These are phyloP conservation scores for Bombus consobrinus DNA, from an alignment of 1,140 invertebrate species.

Conservation along the genomic window DNA sequence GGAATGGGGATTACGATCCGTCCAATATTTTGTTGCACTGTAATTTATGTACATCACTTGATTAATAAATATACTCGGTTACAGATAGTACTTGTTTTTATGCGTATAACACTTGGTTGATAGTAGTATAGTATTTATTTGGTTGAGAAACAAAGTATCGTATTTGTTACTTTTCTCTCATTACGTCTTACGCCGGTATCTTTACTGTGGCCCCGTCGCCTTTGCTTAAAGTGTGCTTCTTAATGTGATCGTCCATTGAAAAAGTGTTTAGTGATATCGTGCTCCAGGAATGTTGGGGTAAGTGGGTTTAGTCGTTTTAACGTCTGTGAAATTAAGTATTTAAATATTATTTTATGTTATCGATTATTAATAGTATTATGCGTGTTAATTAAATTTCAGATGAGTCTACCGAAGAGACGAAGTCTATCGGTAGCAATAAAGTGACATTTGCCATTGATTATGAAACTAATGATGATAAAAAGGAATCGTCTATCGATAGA, in stretches of 20 bases:
- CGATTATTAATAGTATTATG: not conserved
- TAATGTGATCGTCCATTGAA: slow-evolving; percentile 33
- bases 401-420: not conserved
- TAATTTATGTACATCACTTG: slow-evolving; percentile 77
- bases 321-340: not conserved
- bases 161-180: not conserved
- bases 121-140: too few relatives aligned
- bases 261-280: slow-evolving; percentile 5
- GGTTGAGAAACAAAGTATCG: not conserved
- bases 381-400: slow-evolving; percentile 13
- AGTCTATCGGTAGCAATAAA: not conserved
- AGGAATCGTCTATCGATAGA: too few relatives aligned
- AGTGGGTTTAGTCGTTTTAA: not conserved
- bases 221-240: slow-evolving; percentile 41
- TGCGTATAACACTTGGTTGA: not conserved
- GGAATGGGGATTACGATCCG: slow-evolving; percentile 64
- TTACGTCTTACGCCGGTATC: not conserved
- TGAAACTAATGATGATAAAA: not conserved
- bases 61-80: slow-evolving; percentile 73
- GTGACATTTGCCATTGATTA: not conserved
- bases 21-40: slow-evolving; percentile 74
- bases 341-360: too few relatives aligned
- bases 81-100: slow-evolving; percentile 49
- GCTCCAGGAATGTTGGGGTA: slow-evolving; percentile 18
- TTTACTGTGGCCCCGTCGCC: not conserved